Conservation (phyloP, 2,888 invertebrate species). For the Andrena fulva region DNA sequence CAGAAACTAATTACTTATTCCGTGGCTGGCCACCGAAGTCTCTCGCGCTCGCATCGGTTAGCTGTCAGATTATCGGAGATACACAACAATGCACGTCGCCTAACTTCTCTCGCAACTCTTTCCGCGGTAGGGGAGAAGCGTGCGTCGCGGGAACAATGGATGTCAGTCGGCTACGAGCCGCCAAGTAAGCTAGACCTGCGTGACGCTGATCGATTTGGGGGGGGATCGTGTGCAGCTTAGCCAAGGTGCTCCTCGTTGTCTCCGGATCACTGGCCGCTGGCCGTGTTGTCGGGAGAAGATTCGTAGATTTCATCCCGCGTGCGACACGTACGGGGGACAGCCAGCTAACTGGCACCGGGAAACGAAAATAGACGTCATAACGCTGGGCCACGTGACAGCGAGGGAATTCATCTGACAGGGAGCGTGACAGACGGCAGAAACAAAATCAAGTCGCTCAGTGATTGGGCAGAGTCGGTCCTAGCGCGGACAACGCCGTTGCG, state of each 20-base stretch:
- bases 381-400: slow-evolving; percentile 30
- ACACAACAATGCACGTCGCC: slow-evolving; percentile 6
- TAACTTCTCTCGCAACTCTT: slow-evolving; percentile 41
- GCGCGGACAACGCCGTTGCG: not conserved
- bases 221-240: not conserved
- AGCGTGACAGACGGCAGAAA: slow-evolving; percentile 14
- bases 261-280: not conserved
- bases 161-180: slow-evolving; percentile 60
- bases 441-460: not conserved
- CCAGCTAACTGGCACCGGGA: not conserved
- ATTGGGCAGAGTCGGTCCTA: not conserved
- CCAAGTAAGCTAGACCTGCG: slow-evolving; percentile 31
- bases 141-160: slow-evolving; percentile 39
- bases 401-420: slow-evolving; percentile 11
- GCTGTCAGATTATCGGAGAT: slow-evolving; percentile 29
- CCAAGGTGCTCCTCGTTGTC: not conserved
- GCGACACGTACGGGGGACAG: not conserved
- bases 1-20: not conserved
- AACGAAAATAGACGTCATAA: slow-evolving; percentile 31
- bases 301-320: not conserved
- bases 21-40: not conserved
- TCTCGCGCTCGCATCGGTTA: slow-evolving; percentile 14
- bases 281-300: not conserved
- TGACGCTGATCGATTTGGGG: slow-evolving; percentile 48
- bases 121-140: slow-evolving; percentile 29